phyloP scores from a whole-genome alignment of 2,113 vertebrate genomes.

The Ranitomeya imitator region DNA sequence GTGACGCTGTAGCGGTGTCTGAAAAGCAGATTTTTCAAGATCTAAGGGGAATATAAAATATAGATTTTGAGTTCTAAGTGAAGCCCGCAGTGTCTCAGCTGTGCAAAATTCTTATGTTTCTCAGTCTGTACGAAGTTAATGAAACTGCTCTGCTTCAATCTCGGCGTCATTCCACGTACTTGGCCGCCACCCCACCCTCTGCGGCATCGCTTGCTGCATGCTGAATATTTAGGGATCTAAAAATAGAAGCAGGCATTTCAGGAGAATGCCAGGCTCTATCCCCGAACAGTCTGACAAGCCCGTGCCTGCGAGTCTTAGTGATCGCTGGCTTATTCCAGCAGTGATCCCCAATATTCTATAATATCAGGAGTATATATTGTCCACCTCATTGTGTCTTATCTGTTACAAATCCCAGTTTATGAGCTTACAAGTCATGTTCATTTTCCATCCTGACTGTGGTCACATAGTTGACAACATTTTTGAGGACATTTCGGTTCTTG shows the following conservation, averaged over 20 bases:
- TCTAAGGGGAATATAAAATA: conserved; percentile 31
- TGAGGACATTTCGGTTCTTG: too few relatives aligned
- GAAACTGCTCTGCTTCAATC: conserved; percentile 34
- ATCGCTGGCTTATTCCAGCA: not conserved
- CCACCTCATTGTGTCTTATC: not conserved
- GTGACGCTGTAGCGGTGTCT: conserved; percentile 24
- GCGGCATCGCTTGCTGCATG: conserved; percentile 54
- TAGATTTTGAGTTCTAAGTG: not conserved
- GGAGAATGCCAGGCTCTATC: conserved; percentile 48
- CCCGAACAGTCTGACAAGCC: conserved; percentile 32
- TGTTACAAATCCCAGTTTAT: not conserved
- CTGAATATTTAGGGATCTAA: conserved; percentile 54
- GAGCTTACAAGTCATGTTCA: not conserved
- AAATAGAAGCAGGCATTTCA: conserved; percentile 53
- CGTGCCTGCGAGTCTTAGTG: not conserved
- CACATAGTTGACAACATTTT: not conserved
- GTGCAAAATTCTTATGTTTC: conserved; percentile 22
- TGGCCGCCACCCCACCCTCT: conserved; percentile 53
- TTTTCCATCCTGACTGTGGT: not conserved
- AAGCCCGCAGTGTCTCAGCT: not conserved
- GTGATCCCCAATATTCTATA: not conserved
- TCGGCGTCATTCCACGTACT: conserved; percentile 49
- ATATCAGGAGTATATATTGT: too few relatives aligned
- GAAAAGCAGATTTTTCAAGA: conserved; percentile 11
- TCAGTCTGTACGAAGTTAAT: conserved; percentile 48